These are phyloP conservation scores for Cecropterus lyciades DNA, from an alignment of 1,140 invertebrate genomes.

Conservation along the genomic window DNA sequence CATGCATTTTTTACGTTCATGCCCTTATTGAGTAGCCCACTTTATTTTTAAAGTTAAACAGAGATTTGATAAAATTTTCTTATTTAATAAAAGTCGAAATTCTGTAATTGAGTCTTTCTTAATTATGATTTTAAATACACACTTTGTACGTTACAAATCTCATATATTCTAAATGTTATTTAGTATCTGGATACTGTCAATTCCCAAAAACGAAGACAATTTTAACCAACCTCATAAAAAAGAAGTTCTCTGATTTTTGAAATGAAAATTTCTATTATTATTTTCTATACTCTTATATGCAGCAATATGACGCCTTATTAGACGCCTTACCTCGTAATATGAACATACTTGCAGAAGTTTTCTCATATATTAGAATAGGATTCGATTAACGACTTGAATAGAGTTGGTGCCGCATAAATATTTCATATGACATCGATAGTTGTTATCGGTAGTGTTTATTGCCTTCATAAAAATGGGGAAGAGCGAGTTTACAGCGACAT, in stretches of 20 bases:
- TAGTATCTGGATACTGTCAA: too few species aligned
- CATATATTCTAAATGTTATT: too few species aligned
- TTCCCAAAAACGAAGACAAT: too few species aligned
- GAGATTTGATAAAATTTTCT: neutral
- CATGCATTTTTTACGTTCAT: slow-evolving; percentile 36
- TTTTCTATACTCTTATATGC: too few species aligned
- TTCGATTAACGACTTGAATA: slow-evolving; percentile 57
- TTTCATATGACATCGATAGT: slow-evolving; percentile 67
- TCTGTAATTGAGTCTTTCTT: too few species aligned
- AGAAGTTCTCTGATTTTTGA: too few species aligned
- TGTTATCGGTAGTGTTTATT: slow-evolving; percentile 61
- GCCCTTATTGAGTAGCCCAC: slow-evolving; percentile 11
- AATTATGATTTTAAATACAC: slow-evolving; percentile 2
- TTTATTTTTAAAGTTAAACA: slow-evolving; percentile 12
- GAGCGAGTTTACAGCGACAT: slow-evolving; percentile 41
- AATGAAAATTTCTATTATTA: slow-evolving; percentile 1
- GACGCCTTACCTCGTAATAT: too few species aligned
- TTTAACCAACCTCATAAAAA: too few species aligned
- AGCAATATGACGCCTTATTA: too few species aligned
- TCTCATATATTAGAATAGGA: slow-evolving; percentile 27
- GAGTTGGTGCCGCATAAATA: slow-evolving; percentile 59
- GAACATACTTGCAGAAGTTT: too few species aligned
- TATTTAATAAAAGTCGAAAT: neutral
- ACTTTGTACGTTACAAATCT: too few species aligned
- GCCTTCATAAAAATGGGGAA: slow-evolving; percentile 58